Conservation (phyloP, 2,888 invertebrate genomes). For the Xiphydria camelus region DNA sequence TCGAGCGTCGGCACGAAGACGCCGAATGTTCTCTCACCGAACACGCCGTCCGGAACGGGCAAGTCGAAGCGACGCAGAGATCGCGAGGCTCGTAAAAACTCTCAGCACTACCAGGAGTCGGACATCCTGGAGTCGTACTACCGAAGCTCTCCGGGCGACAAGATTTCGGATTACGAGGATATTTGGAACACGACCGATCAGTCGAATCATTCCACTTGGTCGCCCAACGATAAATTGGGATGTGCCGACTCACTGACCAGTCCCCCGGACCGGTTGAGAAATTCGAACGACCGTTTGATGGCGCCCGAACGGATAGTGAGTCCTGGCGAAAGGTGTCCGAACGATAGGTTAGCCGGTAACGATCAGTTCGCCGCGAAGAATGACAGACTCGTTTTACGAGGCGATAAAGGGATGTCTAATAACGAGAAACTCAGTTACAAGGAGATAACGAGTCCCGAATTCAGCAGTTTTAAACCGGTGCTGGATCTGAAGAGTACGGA, state of each 20-base stretch:
- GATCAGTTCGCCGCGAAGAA: slow-evolving; percentile 46
- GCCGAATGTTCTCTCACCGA: slow-evolving; percentile 48
- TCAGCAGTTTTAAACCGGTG: slow-evolving; percentile 53
- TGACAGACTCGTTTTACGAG: too few species aligned
- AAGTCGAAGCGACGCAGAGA: slow-evolving; percentile 52
- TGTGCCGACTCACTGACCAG: slow-evolving; percentile 30
- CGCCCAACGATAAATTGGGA: slow-evolving; percentile 42
- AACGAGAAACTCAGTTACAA: slow-evolving; percentile 51
- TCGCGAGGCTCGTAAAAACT: slow-evolving; percentile 56
- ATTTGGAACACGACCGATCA: slow-evolving; percentile 71
- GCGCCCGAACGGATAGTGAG: slow-evolving; percentile 31
- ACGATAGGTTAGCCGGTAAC: slow-evolving; percentile 28
- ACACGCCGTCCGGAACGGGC: slow-evolving; percentile 52
- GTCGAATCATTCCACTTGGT: slow-evolving; percentile 52
- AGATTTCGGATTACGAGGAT: slow-evolving; percentile 94
- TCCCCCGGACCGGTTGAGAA: slow-evolving; percentile 32
- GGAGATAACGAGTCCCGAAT: slow-evolving; percentile 51
- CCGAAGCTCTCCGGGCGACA: slow-evolving; percentile 85
- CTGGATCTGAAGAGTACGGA: slow-evolving; percentile 41
- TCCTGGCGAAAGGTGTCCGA: slow-evolving; percentile 33
- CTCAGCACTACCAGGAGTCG: slow-evolving; percentile 68
- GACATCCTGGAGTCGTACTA: slow-evolving; percentile 87
- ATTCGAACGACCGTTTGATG: slow-evolving; percentile 37
- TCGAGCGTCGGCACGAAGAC: slow-evolving; percentile 37
- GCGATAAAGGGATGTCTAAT: too few species aligned